Evolutionary conservation across 1,140 invertebrate species (phyloP), one percentile per base, ranked within the genome.

Genomic region (Pachypeltis micranthus): DNA sequence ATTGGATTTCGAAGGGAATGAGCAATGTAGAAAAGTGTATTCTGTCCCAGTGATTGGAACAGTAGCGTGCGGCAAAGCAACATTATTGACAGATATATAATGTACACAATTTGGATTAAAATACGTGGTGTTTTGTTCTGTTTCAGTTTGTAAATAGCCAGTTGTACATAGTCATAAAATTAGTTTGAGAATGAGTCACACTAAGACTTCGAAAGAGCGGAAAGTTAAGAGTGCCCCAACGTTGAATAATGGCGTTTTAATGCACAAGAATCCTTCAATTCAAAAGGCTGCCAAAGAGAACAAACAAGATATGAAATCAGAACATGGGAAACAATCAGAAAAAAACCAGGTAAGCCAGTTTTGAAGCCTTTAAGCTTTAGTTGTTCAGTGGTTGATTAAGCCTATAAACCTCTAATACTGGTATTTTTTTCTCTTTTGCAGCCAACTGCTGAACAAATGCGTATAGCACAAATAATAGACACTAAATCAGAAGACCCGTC

Each of bases 401-500:
- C 27, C 26, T 12, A 24, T 25, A 24, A 31, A 16, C 29, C 24
- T 29, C 19, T 24, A 19, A 14, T 59, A 21, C 7, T 28, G 2
- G 21, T 26, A 19, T 31, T 56, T 34, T 19, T 7, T 25, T 59
- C 27, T 59, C 14, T 1, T 10, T 62, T 67, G 57, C 62, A 77
- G 75, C 74, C 78, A 21, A 79, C 78, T 26, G 74, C 77, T 66
- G 82, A 84, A 74, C 83, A 85, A 74, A 79, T 83, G 69, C 76
- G 83, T 69, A 79, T 85, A 72, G 83, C 83, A 71, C 81, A 84
- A 75, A 85, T 86, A 59, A 85, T 84, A 69, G 84, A 83, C 69
- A 78, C 76, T 69, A 78, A 76, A 75, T 79, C 74, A 65, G 84
- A 86, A 70, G 83, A 86, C 75, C 79, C 82, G 56, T 76, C 79